These are phyloP conservation scores for Micromys minutus DNA, from an alignment of 2,113 vertebrate species.

Conservation along the genomic window DNA sequence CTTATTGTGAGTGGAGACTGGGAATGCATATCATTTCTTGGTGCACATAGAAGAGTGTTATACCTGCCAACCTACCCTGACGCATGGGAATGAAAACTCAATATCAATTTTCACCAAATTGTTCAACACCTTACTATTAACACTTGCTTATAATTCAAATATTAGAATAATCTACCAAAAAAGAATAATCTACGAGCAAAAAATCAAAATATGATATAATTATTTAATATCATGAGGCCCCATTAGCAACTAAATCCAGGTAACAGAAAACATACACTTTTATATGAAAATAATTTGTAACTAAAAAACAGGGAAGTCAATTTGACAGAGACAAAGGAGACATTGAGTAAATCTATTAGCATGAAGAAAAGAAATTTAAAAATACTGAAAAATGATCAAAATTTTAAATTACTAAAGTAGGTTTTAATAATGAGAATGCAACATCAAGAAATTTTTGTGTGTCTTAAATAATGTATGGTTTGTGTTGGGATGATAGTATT, in stretches of 20 bases:
- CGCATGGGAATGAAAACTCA: not conserved
- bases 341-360: not conserved
- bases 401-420: not conserved
- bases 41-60: not conserved
- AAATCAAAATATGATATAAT: not conserved
- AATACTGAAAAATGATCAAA: not conserved
- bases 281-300: not conserved
- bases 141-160: no score
- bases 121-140: not conserved
- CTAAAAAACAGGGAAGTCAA: not conserved
- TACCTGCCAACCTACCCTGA: not conserved
- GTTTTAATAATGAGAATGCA: not conserved
- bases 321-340: not conserved
- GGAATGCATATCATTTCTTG: fast-evolving
- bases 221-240: not conserved
- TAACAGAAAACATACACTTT: not conserved
- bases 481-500: not conserved
- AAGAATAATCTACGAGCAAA: not conserved
- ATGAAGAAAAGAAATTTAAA: not conserved
- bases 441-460: not conserved
- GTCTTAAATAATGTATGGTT: not conserved
- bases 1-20: not conserved
- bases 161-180: not conserved
- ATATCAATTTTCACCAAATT: not conserved
- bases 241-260: not conserved